Percentiles rank a stretch among this genome's conserved stretches.
These are phyloP conservation scores for Girardia tigrina DNA, from an alignment of 2,888 invertebrate species.

Conservation along the genomic window DNA sequence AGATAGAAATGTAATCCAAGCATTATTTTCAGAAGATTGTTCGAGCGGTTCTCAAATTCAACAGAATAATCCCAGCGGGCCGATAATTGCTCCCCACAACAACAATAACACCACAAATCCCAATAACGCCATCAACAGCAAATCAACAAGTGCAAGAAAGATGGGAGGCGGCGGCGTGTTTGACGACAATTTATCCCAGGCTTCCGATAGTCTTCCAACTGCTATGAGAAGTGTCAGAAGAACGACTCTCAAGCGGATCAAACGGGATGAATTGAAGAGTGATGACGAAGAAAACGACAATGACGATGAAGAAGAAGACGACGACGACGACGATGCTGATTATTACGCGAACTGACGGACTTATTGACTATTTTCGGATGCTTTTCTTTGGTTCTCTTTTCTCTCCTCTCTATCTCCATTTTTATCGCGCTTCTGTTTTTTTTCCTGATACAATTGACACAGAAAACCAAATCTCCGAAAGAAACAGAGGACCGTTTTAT, in stretches of 20 bases:
- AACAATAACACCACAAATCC: not conserved
- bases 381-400: no score
- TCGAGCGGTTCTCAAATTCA: no score
- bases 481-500: no score
- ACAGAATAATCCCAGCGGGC: not conserved
- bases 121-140: not conserved
- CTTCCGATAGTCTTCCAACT: slow-evolving; percentile 1
- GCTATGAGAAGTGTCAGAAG: not conserved
- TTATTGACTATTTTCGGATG: not conserved
- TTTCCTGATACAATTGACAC: no score
- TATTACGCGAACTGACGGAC: not conserved
- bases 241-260: not conserved
- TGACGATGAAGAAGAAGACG: not conserved
- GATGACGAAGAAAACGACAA: not conserved
- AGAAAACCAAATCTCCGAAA: no score
- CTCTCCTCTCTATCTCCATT: no score
- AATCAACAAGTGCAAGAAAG: not conserved
- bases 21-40: no score
- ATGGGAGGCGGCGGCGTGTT: no score
- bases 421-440: no score
- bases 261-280: not conserved
- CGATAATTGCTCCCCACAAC: not conserved
- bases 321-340: slow-evolving; percentile 18
- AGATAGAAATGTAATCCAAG: no score
- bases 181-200: not conserved